Evolutionary conservation across 2,888 invertebrate species (phyloP), one percentile per base, ranked within the genome.

Genomic region (Drosophila peninsularis): DNA sequence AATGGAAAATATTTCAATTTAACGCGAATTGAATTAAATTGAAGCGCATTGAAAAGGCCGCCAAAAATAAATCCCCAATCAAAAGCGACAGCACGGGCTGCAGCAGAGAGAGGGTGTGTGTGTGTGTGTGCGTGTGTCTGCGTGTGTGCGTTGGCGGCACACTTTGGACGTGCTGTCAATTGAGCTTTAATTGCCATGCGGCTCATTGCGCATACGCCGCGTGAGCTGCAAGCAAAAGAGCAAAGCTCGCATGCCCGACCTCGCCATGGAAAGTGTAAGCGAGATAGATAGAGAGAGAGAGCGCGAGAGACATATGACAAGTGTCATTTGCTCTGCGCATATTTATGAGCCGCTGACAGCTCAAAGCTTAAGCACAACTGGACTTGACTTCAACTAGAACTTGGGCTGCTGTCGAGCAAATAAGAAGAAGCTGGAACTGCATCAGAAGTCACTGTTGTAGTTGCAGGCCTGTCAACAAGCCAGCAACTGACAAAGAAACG

Each of bases 1-100:
- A 83, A 83, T 81, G 79, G 66, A 71, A 36, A 32, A 72, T 64
- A 62, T 60, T 87, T 79, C 82, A 89, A 89, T 89, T 85, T 81
- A 89, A 84, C 82, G 85, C 82, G 89, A 86, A 89, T 89, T 89
- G 73, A 86, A 89, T 86, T 86, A 75, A 86, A 86, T 86, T 86
- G 86, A 88, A 89, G 86, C 80, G 89, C 88, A 85, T 82, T 80
- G 85, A 85, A 89, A 75, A 78, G 75, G 53, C 78, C 75, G 74
- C 75, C 73, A 62, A 78, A 78, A 69, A 62, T 52, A 52, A 19
- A 52, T 52, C 41, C 41, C 54, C 68, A 71, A 73, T 64, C 71
- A 57, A 75, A 71, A 73, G 72, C 63, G 19, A 36, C 42, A 62
- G 76, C 71, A 71, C 74, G 75, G 65, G 76, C 78, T 62, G 55